Evolutionary conservation across 2,797 vertebrate species (phyloP), one percentile per base, ranked within the genome.

Genomic region (Numenius phaeopus): DNA sequence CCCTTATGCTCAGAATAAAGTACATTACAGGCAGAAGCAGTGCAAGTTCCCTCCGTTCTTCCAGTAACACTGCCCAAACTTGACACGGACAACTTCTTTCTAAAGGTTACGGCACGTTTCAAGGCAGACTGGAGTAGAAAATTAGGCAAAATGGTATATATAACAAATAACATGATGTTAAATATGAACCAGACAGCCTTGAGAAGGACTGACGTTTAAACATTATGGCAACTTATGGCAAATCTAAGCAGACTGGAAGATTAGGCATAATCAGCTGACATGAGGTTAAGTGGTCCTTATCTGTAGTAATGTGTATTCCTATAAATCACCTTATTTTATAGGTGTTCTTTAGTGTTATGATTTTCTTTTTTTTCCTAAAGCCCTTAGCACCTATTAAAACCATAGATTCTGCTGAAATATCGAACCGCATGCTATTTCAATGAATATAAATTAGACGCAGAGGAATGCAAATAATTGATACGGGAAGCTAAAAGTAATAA

Each of bases 281-380:
- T 34, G 19, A 83, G 34, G 23, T 65, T 83, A 91, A 96, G 70
- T 86, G 52, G 49, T 29, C n/a, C n/a, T 96, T 71, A 90, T 78
- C 69, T 81, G 16, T 20, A 50, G 29, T 46, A 67, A 75, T 71
- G 44, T 34, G 26, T 61, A 18, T 78, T 88, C 61, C 49, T 88
- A 46, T 24, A 90, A 81, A 83, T 55, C 4, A 11, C 29, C 12
- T 85, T 78, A 32, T 67, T 90, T 92, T 93, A 75, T 58, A 55
- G 16, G 18, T 67, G 27, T 65, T 81, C 37, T 61, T 94, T 27
- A 54, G 65, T 54, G 42, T 61, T 54, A 37, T 0, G 2, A 49
- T 85, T 87, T 92, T 52, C 26, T 39, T 88, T 67, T 79, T 79
- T 77, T n/a, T 42, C 27, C 65, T 64, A 67, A 86, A 93, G 24